Conservation (phyloP, 1,140 invertebrate species). For the Zaprionus vittiger region DNA sequence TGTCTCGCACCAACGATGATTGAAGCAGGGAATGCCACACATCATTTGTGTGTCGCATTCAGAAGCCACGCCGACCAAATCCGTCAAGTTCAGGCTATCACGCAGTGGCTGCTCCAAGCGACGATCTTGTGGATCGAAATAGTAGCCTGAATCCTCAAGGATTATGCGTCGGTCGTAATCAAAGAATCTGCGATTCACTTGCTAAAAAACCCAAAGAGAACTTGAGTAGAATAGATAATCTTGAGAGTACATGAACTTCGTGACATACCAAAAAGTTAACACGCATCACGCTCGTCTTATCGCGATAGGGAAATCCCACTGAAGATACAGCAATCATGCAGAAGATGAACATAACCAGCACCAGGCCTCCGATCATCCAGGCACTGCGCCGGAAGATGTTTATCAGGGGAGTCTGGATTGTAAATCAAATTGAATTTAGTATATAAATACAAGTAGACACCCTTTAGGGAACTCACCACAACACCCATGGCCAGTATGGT, state of each 20-base stretch:
- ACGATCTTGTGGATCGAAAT: constrained; percentile 90
- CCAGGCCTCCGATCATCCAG: constrained; percentile 60
- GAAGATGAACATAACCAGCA: constrained; percentile 85
- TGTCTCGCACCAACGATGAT: constrained; percentile 85
- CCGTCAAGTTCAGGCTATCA: constrained; percentile 81
- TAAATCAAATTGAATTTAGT: neutral
- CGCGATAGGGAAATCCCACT: constrained; percentile 91
- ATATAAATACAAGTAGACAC: neutral
- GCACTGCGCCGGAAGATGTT: constrained; percentile 65
- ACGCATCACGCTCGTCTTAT: constrained; percentile 88
- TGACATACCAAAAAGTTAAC: constrained; percentile 88
- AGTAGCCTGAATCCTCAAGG: constrained; percentile 88
- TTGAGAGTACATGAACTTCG: rapidly evolving
- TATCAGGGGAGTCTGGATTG: constrained; percentile 56
- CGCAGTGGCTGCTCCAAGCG: constrained; percentile 87
- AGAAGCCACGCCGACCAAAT: constrained; percentile 85
- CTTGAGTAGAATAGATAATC: too few species aligned
- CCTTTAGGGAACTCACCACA: constrained; percentile 49
- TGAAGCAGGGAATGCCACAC: constrained; percentile 90
- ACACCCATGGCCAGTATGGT: constrained; percentile 65
- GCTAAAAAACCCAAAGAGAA: constrained; percentile 80
- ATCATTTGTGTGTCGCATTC: constrained; percentile 88
- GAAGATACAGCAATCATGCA: constrained; percentile 88
- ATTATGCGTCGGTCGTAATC: constrained; percentile 85
- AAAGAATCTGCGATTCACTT: constrained; percentile 87